phyloP scores from a whole-genome alignment of 2,797 vertebrate genomes.

The Erpetoichthys calabaricus region DNA sequence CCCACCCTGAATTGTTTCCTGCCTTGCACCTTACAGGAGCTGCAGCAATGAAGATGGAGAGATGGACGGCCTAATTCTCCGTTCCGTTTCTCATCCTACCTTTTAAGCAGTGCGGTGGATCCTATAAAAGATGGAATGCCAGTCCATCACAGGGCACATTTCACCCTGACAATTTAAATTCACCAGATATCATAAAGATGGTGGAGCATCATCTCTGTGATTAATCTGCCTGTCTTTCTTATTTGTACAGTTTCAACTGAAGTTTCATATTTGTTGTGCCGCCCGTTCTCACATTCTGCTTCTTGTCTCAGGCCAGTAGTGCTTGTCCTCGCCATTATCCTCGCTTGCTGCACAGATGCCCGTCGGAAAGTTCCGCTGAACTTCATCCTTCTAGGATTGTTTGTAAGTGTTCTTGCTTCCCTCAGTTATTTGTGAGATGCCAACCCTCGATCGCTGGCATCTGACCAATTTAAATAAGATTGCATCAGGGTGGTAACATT shows the following conservation, averaged over 20 bases:
- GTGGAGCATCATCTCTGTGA: background rate
- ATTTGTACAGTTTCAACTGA: background rate
- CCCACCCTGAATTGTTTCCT: no score
- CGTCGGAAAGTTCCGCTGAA: slow-evolving; percentile 60
- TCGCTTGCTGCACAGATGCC: slow-evolving; percentile 54
- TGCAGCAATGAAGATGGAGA: no score
- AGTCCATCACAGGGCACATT: no score
- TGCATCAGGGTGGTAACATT: no score
- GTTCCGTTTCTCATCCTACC: no score
- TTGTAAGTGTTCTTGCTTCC: slow-evolving; percentile 54
- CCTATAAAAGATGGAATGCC: no score
- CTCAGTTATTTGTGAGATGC: no score
- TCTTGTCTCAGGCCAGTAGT: slow-evolving; percentile 33
- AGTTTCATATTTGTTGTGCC: background rate
- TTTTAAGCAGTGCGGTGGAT: no score
- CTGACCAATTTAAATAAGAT: no score
- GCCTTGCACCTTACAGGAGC: no score
- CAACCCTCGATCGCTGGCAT: no score
- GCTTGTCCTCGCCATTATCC: slow-evolving; percentile 37
- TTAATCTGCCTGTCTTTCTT: background rate
- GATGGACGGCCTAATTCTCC: no score
- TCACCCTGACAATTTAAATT: background rate
- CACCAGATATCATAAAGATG: background rate
- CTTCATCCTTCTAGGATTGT: slow-evolving; percentile 61
- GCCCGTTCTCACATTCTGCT: background rate